Base-by-base conservation (phyloP, 2,113 vertebrate species). In the Amia ocellicauda region DNA sequence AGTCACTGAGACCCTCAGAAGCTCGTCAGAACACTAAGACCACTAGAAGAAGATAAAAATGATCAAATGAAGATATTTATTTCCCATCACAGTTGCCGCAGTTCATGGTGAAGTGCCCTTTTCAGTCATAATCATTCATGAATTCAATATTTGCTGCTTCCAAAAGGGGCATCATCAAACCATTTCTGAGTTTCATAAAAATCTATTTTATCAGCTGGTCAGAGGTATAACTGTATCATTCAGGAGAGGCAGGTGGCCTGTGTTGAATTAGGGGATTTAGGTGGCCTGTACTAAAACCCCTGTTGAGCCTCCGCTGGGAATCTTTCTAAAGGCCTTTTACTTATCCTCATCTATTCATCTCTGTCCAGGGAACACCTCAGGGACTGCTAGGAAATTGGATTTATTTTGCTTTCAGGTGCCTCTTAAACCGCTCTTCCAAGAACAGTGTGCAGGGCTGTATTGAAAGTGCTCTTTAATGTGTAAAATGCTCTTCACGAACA, bases 401-500 rank as follows among this genome's bases (percentile, higher is more conserved):
- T 47, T 68, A 60, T 36, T 19, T 45, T 72, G 13, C 23, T 49
- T 64, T 64, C 60, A 73, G 77, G 65, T 69, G 74, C 71, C 77
- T 87, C 70, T 85, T 84, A 87, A 77, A 74, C 72, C 61, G 67
- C 42, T 70, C 65, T 75, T 83, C 76, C 75, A 84, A 73, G 80
- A 77, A 78, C 69, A 75, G 65, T 54, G 68, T 68, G 79, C 73
- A 74, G 11, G 31, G 31, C 31, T 7, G 31, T 59, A 69, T 79
- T 0, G 24, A 81, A 87, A 86, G 87, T 87, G 85, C 84, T 85
- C 88, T 89, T 87, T 87, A 88, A 86, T 86, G 87, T 79, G 63
- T 69, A 85, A 83, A 79, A 84, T 83, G 78, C 78, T 83, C 88
- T 89, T 84, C 79, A 85, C 78, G 72, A 62, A 36, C 79, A 82